Conservation (phyloP, 2,113 vertebrate genomes). For the Ailurus styani region DNA sequence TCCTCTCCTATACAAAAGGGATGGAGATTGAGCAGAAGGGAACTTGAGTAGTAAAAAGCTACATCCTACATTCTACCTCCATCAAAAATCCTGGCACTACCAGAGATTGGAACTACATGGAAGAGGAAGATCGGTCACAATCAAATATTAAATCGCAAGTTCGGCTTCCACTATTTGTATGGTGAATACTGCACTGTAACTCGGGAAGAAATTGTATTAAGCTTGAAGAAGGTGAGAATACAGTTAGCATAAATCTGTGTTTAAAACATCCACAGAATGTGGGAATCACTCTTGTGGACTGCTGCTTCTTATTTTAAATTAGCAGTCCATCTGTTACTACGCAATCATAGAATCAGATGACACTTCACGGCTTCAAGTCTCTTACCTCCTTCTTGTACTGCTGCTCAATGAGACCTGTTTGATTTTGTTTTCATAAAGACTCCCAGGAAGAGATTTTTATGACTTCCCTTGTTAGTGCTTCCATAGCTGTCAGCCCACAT, state of each 20-base stretch:
- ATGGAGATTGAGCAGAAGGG: not conserved
- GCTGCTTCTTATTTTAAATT: conserved; percentile 51
- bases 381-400: not conserved
- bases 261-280: conserved; percentile 10
- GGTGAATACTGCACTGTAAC: not conserved
- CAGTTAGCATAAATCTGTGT: conserved; percentile 2
- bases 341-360: conserved; percentile 34
- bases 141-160: not conserved
- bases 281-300: conserved; percentile 2
- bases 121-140: not conserved
- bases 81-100: not conserved
- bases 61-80: not conserved
- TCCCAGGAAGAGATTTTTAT: conserved; percentile 37
- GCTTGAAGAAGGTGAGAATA: not conserved
- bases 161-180: not conserved
- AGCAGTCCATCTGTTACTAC: conserved; percentile 38
- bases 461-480: conserved; percentile 52
- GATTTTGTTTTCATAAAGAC: conserved; percentile 41
- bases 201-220: not conserved
- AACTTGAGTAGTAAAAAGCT: conserved; percentile 17
- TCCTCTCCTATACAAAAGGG: not conserved
- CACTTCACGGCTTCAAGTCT: not conserved
- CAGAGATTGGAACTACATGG: not conserved
- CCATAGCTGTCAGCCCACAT: conserved; percentile 42
- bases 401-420: conserved; percentile 38